A percentile compares a stretch with the other conserved stretches of the same genome.
Conservation (phyloP, 2,113 vertebrate genomes). For the Pterophyllum scalare region DNA sequence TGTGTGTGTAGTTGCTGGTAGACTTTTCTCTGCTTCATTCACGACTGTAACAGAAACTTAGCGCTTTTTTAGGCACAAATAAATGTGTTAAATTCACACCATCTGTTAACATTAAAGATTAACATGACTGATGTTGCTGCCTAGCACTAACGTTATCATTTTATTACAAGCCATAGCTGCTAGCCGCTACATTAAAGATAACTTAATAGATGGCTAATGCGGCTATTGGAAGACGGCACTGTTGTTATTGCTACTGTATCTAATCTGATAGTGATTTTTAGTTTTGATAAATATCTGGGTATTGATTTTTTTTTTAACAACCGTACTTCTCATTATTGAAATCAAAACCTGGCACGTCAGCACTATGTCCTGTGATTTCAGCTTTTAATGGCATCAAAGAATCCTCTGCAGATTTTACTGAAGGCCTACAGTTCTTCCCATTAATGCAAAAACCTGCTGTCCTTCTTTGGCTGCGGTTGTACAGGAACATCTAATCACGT, state of each 20-base stretch:
- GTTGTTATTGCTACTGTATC: no score
- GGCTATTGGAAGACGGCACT: neutral
- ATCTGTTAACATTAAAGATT: neutral
- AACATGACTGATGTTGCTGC: neutral
- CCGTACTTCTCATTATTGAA: neutral
- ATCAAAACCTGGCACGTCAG: neutral
- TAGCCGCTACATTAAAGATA: neutral
- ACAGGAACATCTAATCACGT: neutral
- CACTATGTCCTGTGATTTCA: neutral
- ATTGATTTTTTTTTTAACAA: neutral
- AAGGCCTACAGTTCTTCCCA: neutral
- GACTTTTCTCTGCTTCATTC: neutral
- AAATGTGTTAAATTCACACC: neutral
- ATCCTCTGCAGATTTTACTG: neutral
- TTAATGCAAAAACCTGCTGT: slow-evolving; percentile 5
- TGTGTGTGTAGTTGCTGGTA: no score
- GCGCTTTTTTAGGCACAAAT: neutral
- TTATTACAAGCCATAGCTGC: neutral
- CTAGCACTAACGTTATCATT: neutral
- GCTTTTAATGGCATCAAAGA: neutral
- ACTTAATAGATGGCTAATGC: neutral
- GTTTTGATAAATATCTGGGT: neutral
- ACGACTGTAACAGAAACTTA: neutral
- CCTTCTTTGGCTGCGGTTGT: neutral
- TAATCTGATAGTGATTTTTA: neutral